phyloP scores from a whole-genome alignment of 1,140 invertebrate genomes.

The Drosophila sucinea region DNA sequence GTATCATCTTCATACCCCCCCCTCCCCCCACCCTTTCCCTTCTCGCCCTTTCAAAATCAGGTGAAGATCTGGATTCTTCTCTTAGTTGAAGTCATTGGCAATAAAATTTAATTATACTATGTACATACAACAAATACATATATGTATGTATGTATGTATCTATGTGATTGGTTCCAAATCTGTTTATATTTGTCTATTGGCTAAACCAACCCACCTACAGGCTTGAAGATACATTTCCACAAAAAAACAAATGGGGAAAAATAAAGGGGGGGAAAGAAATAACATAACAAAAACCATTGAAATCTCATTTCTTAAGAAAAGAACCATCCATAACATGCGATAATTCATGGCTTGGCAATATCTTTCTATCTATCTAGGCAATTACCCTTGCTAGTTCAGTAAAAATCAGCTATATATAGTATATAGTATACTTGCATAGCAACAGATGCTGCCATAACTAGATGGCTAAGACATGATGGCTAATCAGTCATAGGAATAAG shows the following conservation, averaged over 20 bases:
- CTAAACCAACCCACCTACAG: constrained; percentile 8
- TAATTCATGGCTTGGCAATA: constrained; percentile 46
- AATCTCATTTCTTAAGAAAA: constrained; percentile 44
- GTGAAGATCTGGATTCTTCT: constrained; percentile 12
- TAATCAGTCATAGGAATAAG: no score
- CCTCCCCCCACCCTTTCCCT: not conserved
- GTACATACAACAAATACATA: constrained; percentile 34
- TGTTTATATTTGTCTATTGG: constrained; percentile 50
- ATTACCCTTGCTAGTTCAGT: not conserved
- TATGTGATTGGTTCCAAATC: constrained; percentile 45
- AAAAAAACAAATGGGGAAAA: not conserved
- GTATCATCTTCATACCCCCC: constrained; percentile 14
- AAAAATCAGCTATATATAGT: not conserved
- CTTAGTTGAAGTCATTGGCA: constrained; percentile 60
- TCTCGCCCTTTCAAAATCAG: not conserved
- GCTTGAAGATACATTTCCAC: constrained; percentile 7
- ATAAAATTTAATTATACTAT: constrained; percentile 70
- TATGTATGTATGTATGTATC: constrained; percentile 10
- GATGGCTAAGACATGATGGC: no score
- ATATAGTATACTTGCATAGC: not conserved
- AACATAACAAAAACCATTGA: constrained; percentile 30
- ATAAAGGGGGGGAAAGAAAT: not conserved
- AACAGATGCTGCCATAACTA: no score
- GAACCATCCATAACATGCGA: constrained; percentile 57
- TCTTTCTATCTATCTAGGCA: not conserved